phyloP scores from a whole-genome alignment of 2,113 vertebrate species.

The Grallaria varia region DNA sequence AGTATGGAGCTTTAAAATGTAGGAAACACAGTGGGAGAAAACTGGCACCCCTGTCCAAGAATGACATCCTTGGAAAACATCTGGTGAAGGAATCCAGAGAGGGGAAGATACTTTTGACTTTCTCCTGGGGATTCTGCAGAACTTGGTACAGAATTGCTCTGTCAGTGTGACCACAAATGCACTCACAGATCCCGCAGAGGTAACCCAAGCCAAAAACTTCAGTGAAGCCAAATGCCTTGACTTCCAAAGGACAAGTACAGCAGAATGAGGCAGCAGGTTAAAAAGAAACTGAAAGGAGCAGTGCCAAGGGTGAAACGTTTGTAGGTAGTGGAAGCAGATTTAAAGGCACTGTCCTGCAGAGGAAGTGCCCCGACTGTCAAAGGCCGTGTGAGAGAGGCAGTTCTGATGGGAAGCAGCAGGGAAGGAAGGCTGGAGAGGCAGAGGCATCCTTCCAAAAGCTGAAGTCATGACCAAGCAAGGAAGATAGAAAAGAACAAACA shows the following conservation, averaged over 20 bases:
- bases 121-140: neutral
- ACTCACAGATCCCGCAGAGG: neutral
- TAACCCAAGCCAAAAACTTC: neutral
- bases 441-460: constrained; percentile 43
- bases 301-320: neutral
- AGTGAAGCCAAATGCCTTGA: neutral
- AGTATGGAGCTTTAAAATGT: neutral
- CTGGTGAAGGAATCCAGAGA: neutral
- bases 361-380: neutral
- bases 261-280: neutral
- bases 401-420: neutral
- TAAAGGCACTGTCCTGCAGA: neutral
- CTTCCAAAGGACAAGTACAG: neutral
- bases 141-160: neutral
- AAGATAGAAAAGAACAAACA: constrained; percentile 34
- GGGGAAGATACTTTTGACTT: neutral
- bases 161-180: neutral
- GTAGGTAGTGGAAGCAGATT: neutral
- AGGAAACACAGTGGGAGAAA: neutral
- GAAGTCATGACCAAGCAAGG: constrained; percentile 34
- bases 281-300: neutral
- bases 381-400: neutral
- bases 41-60: neutral
- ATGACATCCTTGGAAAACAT: neutral
- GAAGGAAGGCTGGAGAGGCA: neutral